Base-by-base conservation (phyloP, 2,797 vertebrate species). In the Sparidentex hasta region DNA sequence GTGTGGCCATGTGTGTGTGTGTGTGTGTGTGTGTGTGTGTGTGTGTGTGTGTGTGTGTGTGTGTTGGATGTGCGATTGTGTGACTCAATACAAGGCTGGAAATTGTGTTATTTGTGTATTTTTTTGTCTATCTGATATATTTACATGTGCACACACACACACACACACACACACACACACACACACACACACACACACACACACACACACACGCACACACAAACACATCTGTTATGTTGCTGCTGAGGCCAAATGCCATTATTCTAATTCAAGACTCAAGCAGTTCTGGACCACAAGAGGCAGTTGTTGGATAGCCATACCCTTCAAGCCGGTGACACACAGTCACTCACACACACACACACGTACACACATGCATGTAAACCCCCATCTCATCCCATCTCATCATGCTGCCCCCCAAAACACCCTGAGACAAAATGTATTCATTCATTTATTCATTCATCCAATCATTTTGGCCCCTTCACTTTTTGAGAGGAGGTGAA, bases 381-480 rank as follows among this genome's bases (percentile, higher is more conserved):
- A 80, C 65, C 27, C 57, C 58, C 51, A 62, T 78, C 74, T 73
- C 72, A 73, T 81, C 59, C 71, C 70, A 80, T 87, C 78, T 73
- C 74, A 56, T 83, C 71, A 83, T 86, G 73, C 85, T 85, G 84
- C 73, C 85, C 81, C 33, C 74, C 76, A 80, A 90, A 93, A 90
- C 81, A 89, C 83, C 82, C 88, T 38, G 73, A 89, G 93, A 90
- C 90, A 65, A 86, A 91, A 90, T 93, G 43, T 90, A 90, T 91
- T 92, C 87, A 93, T 89, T 90, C 75, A 89, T 91, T 90, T 92
- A 93, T 92, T 91, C 88, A 92, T 92, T 92, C 91, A 90, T 83
- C 78, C 90, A 94, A 91, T 94, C 87, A 91, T 91, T 91, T 88
- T 90, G 83, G 88, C 86, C 84, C 77, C 87, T 92, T 87, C 84